Evolutionary conservation across 2,888 invertebrate species (phyloP).

Genomic region (Beris chalybata): DNA sequence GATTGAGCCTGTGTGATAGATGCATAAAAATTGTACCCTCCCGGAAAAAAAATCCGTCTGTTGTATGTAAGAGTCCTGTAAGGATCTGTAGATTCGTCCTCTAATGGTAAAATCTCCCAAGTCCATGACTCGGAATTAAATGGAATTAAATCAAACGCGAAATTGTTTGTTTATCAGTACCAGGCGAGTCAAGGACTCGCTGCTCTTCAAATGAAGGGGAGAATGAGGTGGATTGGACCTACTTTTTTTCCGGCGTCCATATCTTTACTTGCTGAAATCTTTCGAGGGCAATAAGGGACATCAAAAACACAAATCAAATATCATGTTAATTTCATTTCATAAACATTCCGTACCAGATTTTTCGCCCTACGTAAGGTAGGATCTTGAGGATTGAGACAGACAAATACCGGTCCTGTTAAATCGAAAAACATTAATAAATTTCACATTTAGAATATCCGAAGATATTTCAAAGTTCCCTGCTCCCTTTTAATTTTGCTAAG

Average conservation of each 20-base stretch:
- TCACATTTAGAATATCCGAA: conserved; percentile 37
- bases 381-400: no score
- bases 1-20: conserved; percentile 21
- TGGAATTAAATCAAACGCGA: conserved; percentile 41
- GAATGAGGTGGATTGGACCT: background rate
- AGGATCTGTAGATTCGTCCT: background rate
- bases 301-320: conserved; percentile 41
- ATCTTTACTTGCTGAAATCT: background rate
- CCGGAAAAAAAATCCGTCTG: background rate
- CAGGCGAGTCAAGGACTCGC: conserved; percentile 1
- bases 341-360: background rate
- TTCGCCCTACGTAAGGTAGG: background rate
- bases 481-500: conserved; percentile 39
- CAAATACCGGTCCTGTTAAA: conserved; percentile 23
- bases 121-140: conserved; percentile 32
- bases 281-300: conserved; percentile 18
- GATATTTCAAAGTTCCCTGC: conserved; percentile 36
- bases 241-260: background rate
- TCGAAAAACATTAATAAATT: conserved; percentile 40
- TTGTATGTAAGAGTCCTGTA: background rate
- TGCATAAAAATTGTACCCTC: background rate
- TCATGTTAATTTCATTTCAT: conserved; percentile 38
- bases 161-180: conserved; percentile 40
- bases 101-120: background rate
- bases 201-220: background rate